A percentile compares a stretch with the other conserved stretches of the same genome.
Conservation (phyloP, 2,888 invertebrate species). For the Parnassius orleans region DNA sequence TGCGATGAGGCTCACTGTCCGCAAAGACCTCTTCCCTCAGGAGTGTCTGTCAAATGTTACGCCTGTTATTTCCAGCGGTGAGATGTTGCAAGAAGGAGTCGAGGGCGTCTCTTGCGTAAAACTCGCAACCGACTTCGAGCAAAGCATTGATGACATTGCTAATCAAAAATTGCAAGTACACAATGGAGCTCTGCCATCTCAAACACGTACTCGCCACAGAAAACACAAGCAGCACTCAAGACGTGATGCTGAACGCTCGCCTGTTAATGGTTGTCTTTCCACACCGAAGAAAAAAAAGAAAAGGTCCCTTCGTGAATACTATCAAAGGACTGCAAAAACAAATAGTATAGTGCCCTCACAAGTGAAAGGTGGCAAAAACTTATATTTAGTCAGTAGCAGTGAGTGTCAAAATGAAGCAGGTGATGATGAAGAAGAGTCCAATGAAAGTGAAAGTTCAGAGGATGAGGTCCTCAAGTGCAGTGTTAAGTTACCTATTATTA, state of each 20-base stretch:
- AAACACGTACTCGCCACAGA: constrained; percentile 60
- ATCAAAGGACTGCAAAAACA: constrained; percentile 58
- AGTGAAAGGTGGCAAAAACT: constrained; percentile 78
- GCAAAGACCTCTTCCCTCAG: constrained; percentile 75
- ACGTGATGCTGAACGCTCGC: constrained; percentile 53
- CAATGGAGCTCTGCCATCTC: constrained; percentile 60
- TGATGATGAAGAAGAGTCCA: constrained; percentile 45
- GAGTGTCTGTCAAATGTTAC: constrained; percentile 51
- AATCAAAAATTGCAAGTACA: constrained; percentile 61
- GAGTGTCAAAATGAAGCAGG: constrained; percentile 65
- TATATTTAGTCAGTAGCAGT: constrained; percentile 78
- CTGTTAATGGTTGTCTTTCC: constrained; percentile 62
- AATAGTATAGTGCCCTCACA: constrained; percentile 57
- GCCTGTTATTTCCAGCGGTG: constrained; percentile 46
- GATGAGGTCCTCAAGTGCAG: constrained; percentile 73
- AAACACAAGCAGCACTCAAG: constrained; percentile 71
- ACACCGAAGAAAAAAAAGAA: constrained; percentile 67
- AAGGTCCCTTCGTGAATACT: constrained; percentile 49
- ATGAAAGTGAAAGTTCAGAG: constrained; percentile 66
- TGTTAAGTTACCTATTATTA: constrained; percentile 73
- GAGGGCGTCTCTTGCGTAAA: constrained; percentile 66
- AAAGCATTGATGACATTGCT: constrained; percentile 75
- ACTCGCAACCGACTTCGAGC: constrained; percentile 76
- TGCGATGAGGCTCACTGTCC: constrained; percentile 69
- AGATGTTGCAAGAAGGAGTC: constrained; percentile 51